Percentiles rank a stretch among this genome's conserved stretches.
These are phyloP conservation scores for Perca schrenkii DNA, from an alignment of 2,113 vertebrate species.

Conservation along the genomic window DNA sequence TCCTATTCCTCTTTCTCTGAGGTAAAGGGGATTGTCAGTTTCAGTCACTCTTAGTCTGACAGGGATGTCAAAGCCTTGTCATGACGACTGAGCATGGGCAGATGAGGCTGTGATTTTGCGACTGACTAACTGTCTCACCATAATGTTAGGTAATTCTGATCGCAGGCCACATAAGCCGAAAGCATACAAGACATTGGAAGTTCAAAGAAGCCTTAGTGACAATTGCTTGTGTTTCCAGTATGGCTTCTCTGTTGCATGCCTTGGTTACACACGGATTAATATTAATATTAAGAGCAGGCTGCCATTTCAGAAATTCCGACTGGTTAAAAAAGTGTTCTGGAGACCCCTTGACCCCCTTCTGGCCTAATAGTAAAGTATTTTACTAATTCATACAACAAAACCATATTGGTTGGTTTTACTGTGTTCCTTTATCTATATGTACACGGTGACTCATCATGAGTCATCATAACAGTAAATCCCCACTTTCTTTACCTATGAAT, in stretches of 20 bases:
- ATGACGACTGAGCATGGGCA: slow-evolving; percentile 64
- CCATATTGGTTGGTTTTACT: slow-evolving; percentile 21
- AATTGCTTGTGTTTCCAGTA: slow-evolving; percentile 32
- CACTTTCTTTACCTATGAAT: slow-evolving; percentile 73
- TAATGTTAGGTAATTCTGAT: slow-evolving; percentile 51
- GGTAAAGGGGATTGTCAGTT: slow-evolving; percentile 73
- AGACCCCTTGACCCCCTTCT: neutral
- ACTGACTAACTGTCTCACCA: slow-evolving; percentile 42
- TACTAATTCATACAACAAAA: neutral
- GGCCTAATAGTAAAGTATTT: slow-evolving; percentile 12
- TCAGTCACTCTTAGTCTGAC: slow-evolving; percentile 66
- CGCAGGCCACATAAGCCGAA: slow-evolving; percentile 21
- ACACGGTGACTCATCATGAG: slow-evolving; percentile 71
- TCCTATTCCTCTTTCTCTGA: slow-evolving; percentile 54
- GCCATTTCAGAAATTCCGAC: slow-evolving; percentile 12
- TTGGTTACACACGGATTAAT: slow-evolving; percentile 12
- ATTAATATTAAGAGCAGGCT: slow-evolving; percentile 5
- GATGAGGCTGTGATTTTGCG: slow-evolving; percentile 31
- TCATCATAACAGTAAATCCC: slow-evolving; percentile 74
- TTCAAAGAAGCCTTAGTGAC: slow-evolving; percentile 30
- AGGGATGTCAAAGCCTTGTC: slow-evolving; percentile 71
- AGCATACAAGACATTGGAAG: neutral
- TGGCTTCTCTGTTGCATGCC: neutral
- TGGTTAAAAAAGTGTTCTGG: neutral
- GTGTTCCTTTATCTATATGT: slow-evolving; percentile 43